Evolutionary conservation across 2,888 invertebrate genomes (phyloP).

Genomic region (Xestia sexstrigata): DNA sequence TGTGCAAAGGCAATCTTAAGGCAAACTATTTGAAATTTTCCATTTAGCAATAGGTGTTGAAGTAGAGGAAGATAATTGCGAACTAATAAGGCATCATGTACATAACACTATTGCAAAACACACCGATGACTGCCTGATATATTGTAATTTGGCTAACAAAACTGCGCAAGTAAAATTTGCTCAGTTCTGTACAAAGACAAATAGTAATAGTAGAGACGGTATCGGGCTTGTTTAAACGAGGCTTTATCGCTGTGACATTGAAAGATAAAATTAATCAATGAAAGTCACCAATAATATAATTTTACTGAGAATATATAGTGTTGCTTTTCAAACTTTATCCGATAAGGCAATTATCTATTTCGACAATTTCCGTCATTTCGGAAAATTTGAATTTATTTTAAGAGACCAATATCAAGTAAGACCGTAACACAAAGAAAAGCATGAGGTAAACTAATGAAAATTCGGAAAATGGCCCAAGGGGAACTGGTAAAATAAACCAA

Average conservation of each 20-base stretch:
- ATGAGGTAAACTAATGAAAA: not conserved
- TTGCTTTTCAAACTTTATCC: constrained; percentile 51
- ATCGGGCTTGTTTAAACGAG: constrained; percentile 52
- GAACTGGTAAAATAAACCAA: not conserved
- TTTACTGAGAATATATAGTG: constrained; percentile 52
- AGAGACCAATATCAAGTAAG: not conserved
- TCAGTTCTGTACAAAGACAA: constrained; percentile 42
- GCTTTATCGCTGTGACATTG: constrained; percentile 79
- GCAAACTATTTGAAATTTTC: not conserved
- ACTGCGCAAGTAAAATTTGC: constrained; percentile 47
- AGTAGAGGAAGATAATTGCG: constrained; percentile 22
- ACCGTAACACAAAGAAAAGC: not conserved
- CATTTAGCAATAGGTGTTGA: constrained; percentile 1
- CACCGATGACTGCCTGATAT: constrained; percentile 25
- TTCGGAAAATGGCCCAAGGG: not conserved
- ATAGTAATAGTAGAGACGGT: constrained; percentile 51
- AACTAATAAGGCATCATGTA: constrained; percentile 27
- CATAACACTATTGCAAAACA: constrained; percentile 34
- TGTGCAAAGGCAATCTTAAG: not conserved
- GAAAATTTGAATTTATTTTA: not conserved
- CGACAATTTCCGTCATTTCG: constrained; percentile 38
- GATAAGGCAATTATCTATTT: constrained; percentile 26
- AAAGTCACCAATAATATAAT: constrained; percentile 69
- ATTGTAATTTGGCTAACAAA: constrained; percentile 41
- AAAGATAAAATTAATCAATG: constrained; percentile 79